Evolutionary conservation across 1,140 invertebrate genomes (phyloP).

Genomic region (Drosophila dunni): DNA sequence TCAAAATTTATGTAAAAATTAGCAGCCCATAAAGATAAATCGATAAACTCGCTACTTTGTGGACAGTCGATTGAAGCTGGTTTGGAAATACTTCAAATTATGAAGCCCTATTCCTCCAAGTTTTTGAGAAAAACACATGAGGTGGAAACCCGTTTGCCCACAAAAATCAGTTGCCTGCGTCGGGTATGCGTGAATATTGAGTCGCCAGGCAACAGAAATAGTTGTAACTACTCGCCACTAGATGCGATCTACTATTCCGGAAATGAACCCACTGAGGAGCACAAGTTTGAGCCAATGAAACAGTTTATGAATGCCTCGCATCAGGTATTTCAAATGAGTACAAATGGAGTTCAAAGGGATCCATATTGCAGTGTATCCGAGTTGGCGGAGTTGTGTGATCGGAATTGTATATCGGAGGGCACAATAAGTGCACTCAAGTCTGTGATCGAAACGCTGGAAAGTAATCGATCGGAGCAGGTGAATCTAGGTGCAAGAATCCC

Average conservation of each 20-base stretch:
- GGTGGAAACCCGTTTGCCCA: conserved; percentile 6
- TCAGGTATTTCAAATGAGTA: neutral
- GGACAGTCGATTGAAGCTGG: conserved; percentile 2
- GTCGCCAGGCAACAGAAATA: conserved; percentile 32
- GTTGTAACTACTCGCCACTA: conserved; percentile 1
- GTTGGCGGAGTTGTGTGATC: neutral
- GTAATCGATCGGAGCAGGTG: neutral
- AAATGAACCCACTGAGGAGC: neutral
- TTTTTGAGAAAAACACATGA: conserved; percentile 2
- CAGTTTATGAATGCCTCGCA: neutral
- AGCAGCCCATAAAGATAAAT: neutral
- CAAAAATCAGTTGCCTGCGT: conserved; percentile 43
- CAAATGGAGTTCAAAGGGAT: neutral
- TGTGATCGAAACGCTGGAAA: neutral
- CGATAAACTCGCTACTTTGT: neutral
- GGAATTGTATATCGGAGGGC: neutral
- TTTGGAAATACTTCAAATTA: neutral
- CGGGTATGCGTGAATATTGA: conserved; percentile 54
- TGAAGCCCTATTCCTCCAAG: conserved; percentile 15
- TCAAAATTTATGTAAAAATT: conserved; percentile 33
- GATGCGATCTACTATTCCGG: neutral
- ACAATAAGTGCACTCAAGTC: conserved; percentile 1
- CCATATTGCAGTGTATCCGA: neutral
- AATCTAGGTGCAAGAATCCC: neutral
- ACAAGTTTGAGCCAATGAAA: conserved; percentile 6